These are phyloP conservation scores for Pygmarrhopalites habei DNA, from an alignment of 1,140 invertebrate genomes.

Conservation along the genomic window DNA sequence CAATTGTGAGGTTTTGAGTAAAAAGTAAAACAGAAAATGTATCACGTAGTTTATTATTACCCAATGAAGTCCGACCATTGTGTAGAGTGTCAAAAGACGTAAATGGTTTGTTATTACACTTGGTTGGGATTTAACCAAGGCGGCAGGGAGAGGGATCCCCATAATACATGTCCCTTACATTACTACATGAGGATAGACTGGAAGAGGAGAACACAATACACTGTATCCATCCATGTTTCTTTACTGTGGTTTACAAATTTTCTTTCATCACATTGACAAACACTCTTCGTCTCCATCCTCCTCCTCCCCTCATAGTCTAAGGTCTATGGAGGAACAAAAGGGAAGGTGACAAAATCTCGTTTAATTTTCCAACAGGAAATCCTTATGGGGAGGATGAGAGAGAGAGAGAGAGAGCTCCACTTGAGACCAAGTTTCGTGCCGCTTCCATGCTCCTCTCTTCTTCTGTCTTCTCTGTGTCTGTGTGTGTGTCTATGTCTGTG, in stretches of 20 bases:
- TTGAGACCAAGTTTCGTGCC: no score
- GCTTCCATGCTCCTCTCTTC: no score
- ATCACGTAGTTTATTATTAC: neutral
- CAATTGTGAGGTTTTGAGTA: no score
- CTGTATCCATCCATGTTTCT: no score
- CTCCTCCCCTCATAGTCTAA: no score
- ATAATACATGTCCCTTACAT: neutral
- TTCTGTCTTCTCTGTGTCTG: no score
- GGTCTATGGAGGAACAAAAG: neutral
- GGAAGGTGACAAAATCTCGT: neutral
- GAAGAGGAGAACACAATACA: neutral
- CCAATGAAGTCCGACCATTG: neutral
- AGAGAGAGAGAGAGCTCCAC: no score
- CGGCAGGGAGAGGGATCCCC: neutral
- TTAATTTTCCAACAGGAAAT: neutral
- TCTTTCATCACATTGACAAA: neutral
- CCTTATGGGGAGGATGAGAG: neutral
- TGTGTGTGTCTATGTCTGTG: no score
- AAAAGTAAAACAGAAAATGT: no score
- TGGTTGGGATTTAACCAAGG: neutral
- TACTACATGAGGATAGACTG: neutral
- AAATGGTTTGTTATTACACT: neutral
- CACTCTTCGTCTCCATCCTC: neutral
- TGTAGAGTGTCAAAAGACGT: neutral
- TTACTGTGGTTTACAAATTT: neutral